phyloP scores from a whole-genome alignment of 2,888 invertebrate genomes.

The Ichneumoninae sp. region DNA sequence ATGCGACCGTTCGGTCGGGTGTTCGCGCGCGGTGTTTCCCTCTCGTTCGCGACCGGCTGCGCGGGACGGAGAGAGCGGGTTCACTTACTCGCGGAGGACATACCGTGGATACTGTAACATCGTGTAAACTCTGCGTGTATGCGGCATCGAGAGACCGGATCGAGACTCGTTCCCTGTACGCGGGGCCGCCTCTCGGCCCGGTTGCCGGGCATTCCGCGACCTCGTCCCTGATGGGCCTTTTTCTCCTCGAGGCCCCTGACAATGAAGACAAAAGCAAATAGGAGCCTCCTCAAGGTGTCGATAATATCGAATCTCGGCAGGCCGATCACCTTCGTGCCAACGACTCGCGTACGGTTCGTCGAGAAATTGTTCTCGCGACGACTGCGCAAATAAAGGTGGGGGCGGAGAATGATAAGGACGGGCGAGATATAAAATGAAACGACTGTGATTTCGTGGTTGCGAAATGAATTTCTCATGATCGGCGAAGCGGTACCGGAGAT shows the following conservation, averaged over 20 bases:
- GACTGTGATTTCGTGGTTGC: too few relatives aligned
- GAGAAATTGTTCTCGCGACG: not conserved
- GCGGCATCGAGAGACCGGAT: constrained; percentile 45
- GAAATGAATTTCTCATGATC: too few relatives aligned
- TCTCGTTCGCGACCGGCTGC: not conserved
- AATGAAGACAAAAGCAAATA: constrained; percentile 65
- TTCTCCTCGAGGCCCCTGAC: constrained; percentile 55
- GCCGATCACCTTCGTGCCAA: not conserved
- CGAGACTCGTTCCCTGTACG: constrained; percentile 58
- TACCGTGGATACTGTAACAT: constrained; percentile 1
- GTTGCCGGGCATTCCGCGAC: constrained; percentile 62
- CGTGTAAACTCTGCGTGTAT: constrained; percentile 4
- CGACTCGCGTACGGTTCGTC: not conserved
- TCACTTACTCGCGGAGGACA: too few relatives aligned
- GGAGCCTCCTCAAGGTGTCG: constrained; percentile 48
- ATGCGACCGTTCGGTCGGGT: not conserved
- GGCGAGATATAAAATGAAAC: not conserved
- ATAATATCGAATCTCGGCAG: not conserved
- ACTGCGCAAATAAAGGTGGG: not conserved
- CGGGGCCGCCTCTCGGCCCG: constrained; percentile 34
- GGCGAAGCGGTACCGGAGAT: too few relatives aligned
- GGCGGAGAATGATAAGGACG: not conserved
- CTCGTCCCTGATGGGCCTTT: constrained; percentile 63
- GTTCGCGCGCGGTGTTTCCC: not conserved
- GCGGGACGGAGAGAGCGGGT: too few relatives aligned